Evolutionary conservation across 2,888 invertebrate genomes (phyloP), one percentile per base, ranked within the genome.

Genomic region (Nebria salina): DNA sequence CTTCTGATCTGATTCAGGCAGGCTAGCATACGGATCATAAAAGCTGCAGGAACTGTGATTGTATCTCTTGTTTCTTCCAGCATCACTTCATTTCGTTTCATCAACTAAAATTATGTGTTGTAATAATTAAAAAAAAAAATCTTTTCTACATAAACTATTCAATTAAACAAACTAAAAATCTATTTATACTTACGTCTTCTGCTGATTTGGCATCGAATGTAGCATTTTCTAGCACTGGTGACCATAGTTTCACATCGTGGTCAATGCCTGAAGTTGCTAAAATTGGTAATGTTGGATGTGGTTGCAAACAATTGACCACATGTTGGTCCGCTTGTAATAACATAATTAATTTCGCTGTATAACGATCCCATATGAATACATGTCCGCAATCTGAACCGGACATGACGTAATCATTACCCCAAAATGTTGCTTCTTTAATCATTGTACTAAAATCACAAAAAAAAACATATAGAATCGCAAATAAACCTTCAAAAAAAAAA

Each of bases 351-450:
- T 92, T 91, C 0, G 93, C 94, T 0, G 93, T 93, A 72, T 92
- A 89, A 65, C 94, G 91, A 78, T 95, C 92, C 96, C 96, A 96
- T 64, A 95, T 90, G 86, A 96, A 96, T 13, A 96, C 94, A 86
- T 96, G 95, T 0, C 96, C 96, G 88, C 96, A 96, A 88, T 96
- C 96, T 13, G 95, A 95, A n/a, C 96, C 96, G 26, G 95, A 95
- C 93, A 96, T 93, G 13, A 96, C 93, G 89, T 92, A 94, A 85
- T 94, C 90, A 84, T 93, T 91, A 73, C 96, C 96, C 95, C 95
- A 96, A 88, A 96, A 96, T 82, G 93, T 93, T 3, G 95, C 94
- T 87, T 96, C 95, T 88, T 96, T 96, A 82, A 96, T 96, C 95
- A 94, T 94, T 76, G 94, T 94, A 86, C 93, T 94, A 89, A 86